Evolutionary conservation across 2,888 invertebrate species (phyloP).

Genomic region (Pseudanteris insignis): DNA sequence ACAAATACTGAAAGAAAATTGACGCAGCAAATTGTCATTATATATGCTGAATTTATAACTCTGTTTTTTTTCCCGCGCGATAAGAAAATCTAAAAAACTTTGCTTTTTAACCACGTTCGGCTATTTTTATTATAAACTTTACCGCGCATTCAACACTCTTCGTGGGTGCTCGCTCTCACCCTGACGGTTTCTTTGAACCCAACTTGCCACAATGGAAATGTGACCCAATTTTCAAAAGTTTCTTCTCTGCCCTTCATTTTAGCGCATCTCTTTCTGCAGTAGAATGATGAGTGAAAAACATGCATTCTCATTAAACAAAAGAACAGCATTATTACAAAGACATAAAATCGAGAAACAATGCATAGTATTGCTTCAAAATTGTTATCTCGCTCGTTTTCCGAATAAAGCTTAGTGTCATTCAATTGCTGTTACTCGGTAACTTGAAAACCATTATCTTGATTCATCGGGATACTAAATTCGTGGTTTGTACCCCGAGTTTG

Average conservation of each 20-base stretch:
- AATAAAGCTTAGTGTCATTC: no score
- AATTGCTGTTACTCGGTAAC: no score
- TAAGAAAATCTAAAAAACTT: background rate
- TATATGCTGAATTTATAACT: no score
- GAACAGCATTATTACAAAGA: conserved; percentile 29
- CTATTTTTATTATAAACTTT: conserved; percentile 31
- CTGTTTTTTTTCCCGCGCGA: background rate
- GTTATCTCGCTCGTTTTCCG: conserved; percentile 24
- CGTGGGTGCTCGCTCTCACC: conserved; percentile 25
- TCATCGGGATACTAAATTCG: no score
- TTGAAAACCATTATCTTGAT: no score
- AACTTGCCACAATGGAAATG: conserved; percentile 38
- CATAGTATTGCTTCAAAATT: conserved; percentile 25
- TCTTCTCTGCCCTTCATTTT: conserved; percentile 40
- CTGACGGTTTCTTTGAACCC: conserved; percentile 39
- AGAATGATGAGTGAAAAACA: conserved; percentile 35
- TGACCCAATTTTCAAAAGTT: conserved; percentile 44
- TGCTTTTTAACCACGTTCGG: conserved; percentile 13
- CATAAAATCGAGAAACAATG: conserved; percentile 23
- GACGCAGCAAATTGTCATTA: no score
- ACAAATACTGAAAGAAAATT: no score
- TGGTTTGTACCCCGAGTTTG: no score
- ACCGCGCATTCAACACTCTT: conserved; percentile 12
- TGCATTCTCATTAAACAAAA: conserved; percentile 38
- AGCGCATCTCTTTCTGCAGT: conserved; percentile 33